These are phyloP conservation scores for Episyrphus balteatus DNA, from an alignment of 1,140 invertebrate species.

Conservation along the genomic window DNA sequence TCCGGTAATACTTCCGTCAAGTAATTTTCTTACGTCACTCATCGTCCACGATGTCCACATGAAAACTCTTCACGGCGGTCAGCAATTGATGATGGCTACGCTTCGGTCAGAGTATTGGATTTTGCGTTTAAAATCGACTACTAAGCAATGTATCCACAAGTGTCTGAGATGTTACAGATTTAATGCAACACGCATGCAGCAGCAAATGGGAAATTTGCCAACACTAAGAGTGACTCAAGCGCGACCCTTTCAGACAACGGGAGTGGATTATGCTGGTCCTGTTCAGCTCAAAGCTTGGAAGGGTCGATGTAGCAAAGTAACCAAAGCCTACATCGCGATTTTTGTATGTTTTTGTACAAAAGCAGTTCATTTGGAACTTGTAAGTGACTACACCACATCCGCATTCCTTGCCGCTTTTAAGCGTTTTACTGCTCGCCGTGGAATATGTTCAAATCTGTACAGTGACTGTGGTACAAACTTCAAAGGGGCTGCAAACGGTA, in stretches of 20 bases:
- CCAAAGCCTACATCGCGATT: slow-evolving; percentile 15
- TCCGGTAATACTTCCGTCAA: not conserved
- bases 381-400: slow-evolving; percentile 12
- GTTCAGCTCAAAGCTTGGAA: slow-evolving; percentile 8
- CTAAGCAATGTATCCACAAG: not conserved
- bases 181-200: not conserved
- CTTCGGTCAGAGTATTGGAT: slow-evolving; percentile 5
- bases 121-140: slow-evolving; percentile 1
- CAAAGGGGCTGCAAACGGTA: not conserved
- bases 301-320: slow-evolving; percentile 9
- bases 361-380: slow-evolving; percentile 17
- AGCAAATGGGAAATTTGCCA: not conserved
- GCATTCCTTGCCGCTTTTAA: slow-evolving; percentile 22
- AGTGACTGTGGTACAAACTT: not conserved
- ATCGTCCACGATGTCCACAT: too few species aligned
- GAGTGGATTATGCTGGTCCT: slow-evolving; percentile 18
- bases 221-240: slow-evolving; percentile 8
- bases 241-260: slow-evolving; percentile 15
- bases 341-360: slow-evolving; percentile 15
- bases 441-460: slow-evolving; percentile 7
- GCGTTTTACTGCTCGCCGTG: slow-evolving; percentile 19
- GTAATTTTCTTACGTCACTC: not conserved
- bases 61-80: too few species aligned
- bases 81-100: not conserved
- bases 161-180: not conserved